Evolutionary conservation across 2,888 invertebrate genomes (phyloP).

Genomic region (Agrochola circellaris): DNA sequence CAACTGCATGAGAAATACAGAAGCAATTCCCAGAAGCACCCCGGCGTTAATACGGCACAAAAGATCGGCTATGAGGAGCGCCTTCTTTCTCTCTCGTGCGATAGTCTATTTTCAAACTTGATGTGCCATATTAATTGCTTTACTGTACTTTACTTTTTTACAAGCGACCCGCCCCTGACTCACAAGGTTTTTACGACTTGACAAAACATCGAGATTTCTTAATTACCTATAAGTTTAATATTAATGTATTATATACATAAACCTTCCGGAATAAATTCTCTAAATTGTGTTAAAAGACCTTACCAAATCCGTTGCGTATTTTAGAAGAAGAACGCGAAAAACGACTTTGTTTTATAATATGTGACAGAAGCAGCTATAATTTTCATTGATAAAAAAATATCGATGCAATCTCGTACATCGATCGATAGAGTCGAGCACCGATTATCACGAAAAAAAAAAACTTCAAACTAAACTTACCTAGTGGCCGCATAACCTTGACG

Average conservation of each 20-base stretch:
- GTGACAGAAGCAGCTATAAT: neutral
- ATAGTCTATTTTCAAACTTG: neutral
- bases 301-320: no score
- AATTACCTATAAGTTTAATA: no score
- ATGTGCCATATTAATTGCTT: neutral
- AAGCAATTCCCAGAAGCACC: neutral
- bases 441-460: neutral
- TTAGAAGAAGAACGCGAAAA: no score
- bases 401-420: no score
- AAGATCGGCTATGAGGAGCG: neutral
- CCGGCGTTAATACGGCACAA: neutral
- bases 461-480: conserved; percentile 87
- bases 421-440: neutral
- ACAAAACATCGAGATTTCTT: no score
- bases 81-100: neutral
- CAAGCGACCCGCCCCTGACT: no score
- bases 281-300: no score
- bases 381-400: no score
- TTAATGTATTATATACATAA: no score
- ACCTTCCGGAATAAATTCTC: no score
- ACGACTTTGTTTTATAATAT: no score
- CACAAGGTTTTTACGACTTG: no score
- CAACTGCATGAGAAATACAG: neutral
- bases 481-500: conserved; percentile 97
- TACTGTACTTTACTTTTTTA: neutral